Evolutionary conservation across 2,797 vertebrate genomes (phyloP).

Genomic region (Eleutherodactylus coqui): DNA sequence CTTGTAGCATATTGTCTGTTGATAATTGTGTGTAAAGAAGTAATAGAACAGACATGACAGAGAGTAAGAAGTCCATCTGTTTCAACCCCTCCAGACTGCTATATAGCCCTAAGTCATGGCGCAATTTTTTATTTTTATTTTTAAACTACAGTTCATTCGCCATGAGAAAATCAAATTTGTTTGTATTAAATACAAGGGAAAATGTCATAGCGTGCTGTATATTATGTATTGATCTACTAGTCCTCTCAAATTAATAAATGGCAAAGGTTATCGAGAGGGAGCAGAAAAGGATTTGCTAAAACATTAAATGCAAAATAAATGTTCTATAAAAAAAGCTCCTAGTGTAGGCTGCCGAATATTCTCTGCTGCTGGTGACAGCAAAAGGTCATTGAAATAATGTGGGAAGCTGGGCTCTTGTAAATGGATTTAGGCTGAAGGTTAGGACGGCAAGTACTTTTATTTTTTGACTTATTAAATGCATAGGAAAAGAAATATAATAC

Average conservation of each 20-base stretch:
- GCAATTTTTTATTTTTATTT: conserved; percentile 1
- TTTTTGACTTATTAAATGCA: conserved; percentile 31
- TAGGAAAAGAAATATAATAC: conserved; percentile 12
- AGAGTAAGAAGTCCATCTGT: conserved; percentile 56
- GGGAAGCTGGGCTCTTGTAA: conserved; percentile 13
- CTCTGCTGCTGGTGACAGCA: conserved; percentile 13
- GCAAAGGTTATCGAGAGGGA: conserved; percentile 34
- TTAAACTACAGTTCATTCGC: conserved; percentile 46
- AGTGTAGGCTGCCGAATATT: background rate
- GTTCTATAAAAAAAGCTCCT: conserved; percentile 4
- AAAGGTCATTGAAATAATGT: conserved; percentile 48
- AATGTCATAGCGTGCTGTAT: conserved; percentile 31
- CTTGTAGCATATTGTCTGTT: conserved; percentile 60
- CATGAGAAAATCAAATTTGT: conserved; percentile 44
- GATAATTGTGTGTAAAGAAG: conserved; percentile 57
- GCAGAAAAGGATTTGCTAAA: conserved; percentile 32
- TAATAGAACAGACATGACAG: conserved; percentile 60
- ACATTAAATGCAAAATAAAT: conserved; percentile 45
- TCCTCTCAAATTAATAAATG: conserved; percentile 50
- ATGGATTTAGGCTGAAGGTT: conserved; percentile 42
- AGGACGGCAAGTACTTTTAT: conserved; percentile 13
- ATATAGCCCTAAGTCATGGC: conserved; percentile 39
- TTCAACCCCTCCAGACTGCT: conserved; percentile 54
- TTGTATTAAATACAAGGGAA: conserved; percentile 55
- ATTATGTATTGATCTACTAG: conserved; percentile 50